A percentile compares a stretch with the other conserved stretches of the same genome.
phyloP scores from a whole-genome alignment of 2,888 invertebrate species.

The Linnaemya tessellans region DNA sequence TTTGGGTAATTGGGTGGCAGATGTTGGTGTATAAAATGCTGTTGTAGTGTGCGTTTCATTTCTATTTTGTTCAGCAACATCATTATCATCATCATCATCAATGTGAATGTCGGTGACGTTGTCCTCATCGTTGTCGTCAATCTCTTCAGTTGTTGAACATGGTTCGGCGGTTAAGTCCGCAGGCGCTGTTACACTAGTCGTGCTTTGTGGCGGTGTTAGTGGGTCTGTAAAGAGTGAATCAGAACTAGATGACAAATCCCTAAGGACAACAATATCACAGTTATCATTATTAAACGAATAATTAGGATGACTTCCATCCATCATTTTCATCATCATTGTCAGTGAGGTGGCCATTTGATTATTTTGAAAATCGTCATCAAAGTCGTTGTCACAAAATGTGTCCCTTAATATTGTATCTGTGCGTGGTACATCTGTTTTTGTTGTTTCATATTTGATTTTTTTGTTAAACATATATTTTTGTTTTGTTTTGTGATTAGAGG shows the following conservation, averaged over 20 bases:
- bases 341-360: slow-evolving; percentile 68
- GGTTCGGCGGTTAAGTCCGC: slow-evolving; percentile 48
- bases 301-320: slow-evolving; percentile 52
- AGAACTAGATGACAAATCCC: slow-evolving; percentile 85
- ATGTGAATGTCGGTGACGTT: slow-evolving; percentile 27
- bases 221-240: slow-evolving; percentile 91
- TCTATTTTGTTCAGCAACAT: slow-evolving; percentile 13
- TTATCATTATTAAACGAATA: slow-evolving; percentile 69
- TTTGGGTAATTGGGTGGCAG: slow-evolving; percentile 73
- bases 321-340: slow-evolving; percentile 63
- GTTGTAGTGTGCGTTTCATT: slow-evolving; percentile 55
- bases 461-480: not conserved
- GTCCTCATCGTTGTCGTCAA: slow-evolving; percentile 74
- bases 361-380: slow-evolving; percentile 68
- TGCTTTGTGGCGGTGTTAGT: slow-evolving; percentile 84
- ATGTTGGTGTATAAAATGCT: slow-evolving; percentile 56
- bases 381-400: slow-evolving; percentile 64
- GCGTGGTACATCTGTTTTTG: slow-evolving; percentile 31
- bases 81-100: slow-evolving; percentile 15
- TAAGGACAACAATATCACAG: slow-evolving; percentile 77
- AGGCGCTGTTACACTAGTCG: slow-evolving; percentile 49
- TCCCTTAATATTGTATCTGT: slow-evolving; percentile 66
- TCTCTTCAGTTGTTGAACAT: slow-evolving; percentile 35
- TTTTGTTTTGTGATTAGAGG: slow-evolving; percentile 12
- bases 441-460: slow-evolving; percentile 6